These are phyloP conservation scores for Tridacna crocea DNA, from an alignment of 2,888 invertebrate species.

Conservation along the genomic window DNA sequence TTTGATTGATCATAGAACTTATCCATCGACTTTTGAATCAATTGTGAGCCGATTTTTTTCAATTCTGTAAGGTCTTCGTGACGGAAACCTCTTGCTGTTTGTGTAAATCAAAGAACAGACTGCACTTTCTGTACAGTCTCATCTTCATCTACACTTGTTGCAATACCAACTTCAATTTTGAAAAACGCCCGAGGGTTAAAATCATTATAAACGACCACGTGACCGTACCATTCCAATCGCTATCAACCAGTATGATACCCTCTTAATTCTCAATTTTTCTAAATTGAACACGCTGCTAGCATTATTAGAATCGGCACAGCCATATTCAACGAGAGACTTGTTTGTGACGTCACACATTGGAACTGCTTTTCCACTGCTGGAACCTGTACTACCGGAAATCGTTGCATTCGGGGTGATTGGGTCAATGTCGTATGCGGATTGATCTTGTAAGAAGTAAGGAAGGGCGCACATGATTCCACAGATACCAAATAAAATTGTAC, in stretches of 20 bases:
- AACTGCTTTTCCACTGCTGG: conserved; percentile 17
- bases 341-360: conserved; percentile 46
- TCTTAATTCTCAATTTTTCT: conserved; percentile 45
- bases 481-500: conserved; percentile 67
- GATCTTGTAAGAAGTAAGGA: conserved; percentile 67
- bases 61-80: too few relatives aligned
- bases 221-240: conserved; percentile 63
- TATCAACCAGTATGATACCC: conserved; percentile 58
- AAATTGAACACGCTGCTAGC: conserved; percentile 19
- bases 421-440: conserved; percentile 38
- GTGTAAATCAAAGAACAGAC: too few relatives aligned
- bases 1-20: too few relatives aligned
- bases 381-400: not conserved
- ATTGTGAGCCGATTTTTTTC: too few relatives aligned
- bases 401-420: not conserved
- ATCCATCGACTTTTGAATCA: too few relatives aligned
- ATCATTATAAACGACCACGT: too few relatives aligned
- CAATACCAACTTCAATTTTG: too few relatives aligned
- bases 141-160: too few relatives aligned
- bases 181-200: too few relatives aligned
- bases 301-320: conserved; percentile 21
- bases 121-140: too few relatives aligned
- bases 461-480: conserved; percentile 71
- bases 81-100: too few relatives aligned
- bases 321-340: not conserved